These are phyloP conservation scores for Acrobasis repandana DNA, from an alignment of 2,888 invertebrate species.

Conservation along the genomic window DNA sequence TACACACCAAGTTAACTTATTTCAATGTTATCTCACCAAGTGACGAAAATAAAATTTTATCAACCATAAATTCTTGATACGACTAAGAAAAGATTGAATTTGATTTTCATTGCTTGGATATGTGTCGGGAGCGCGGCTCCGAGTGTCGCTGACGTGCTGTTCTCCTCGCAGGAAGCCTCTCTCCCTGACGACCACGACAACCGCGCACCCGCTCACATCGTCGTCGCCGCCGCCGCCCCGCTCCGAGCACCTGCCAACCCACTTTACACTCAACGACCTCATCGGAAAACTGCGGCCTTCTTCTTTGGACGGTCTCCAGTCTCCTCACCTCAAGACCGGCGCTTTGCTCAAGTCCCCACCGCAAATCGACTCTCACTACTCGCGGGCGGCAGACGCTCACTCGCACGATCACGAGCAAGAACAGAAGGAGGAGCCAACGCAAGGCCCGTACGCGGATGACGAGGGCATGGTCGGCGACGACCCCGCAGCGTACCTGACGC, in stretches of 20 bases:
- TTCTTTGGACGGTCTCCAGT: slow-evolving; percentile 76
- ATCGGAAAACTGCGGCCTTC: slow-evolving; percentile 81
- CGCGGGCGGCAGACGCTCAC: slow-evolving; percentile 77
- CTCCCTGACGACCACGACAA: slow-evolving; percentile 82
- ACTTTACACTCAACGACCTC: slow-evolving; percentile 81
- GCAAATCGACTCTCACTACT: slow-evolving; percentile 84
- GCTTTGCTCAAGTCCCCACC: slow-evolving; percentile 79
- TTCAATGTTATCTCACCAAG: background rate
- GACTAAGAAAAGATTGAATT: background rate
- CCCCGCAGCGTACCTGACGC: slow-evolving; percentile 75
- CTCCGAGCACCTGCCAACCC: slow-evolving; percentile 79
- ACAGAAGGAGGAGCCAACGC: slow-evolving; percentile 77
- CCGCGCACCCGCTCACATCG: slow-evolving; percentile 80
- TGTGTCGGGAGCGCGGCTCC: slow-evolving; percentile 51
- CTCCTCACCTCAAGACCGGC: slow-evolving; percentile 74
- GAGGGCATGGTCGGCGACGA: slow-evolving; percentile 82
- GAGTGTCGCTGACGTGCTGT: slow-evolving; percentile 63
- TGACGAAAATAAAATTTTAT: slow-evolving; percentile 16
- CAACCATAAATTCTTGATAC: background rate
- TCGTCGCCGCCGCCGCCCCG: slow-evolving; percentile 81
- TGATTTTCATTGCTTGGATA: slow-evolving; percentile 20
- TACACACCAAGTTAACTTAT: background rate
- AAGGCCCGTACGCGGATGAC: slow-evolving; percentile 85
- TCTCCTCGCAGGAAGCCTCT: slow-evolving; percentile 77
- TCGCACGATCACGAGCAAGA: slow-evolving; percentile 64